phyloP scores from a whole-genome alignment of 2,888 invertebrate species.

The Pelosia muscerda region DNA sequence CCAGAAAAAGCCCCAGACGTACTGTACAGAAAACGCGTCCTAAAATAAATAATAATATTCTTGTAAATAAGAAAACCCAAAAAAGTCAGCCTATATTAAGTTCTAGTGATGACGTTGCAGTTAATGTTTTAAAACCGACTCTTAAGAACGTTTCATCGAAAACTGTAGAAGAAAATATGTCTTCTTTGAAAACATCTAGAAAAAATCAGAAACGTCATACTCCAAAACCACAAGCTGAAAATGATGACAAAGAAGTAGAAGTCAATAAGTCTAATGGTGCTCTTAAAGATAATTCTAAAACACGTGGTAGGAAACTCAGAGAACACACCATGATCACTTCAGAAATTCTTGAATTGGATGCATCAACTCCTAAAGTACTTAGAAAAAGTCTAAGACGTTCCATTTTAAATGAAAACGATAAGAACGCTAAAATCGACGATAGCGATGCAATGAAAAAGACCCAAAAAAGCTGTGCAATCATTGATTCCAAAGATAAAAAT shows the following conservation, averaged over 20 bases:
- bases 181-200: constrained; percentile 5
- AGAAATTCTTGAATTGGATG: constrained; percentile 53
- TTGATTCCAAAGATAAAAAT: constrained; percentile 18
- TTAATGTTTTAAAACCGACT: background rate
- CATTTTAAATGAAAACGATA: constrained; percentile 22
- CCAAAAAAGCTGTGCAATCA: constrained; percentile 18
- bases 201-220: background rate
- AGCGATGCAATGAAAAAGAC: constrained; percentile 3
- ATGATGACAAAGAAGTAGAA: no score
- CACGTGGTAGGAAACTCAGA: background rate
- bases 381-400: constrained; percentile 43
- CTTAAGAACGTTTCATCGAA: background rate
- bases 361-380: constrained; percentile 71
- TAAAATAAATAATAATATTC: background rate
- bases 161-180: background rate
- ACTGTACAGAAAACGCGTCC: background rate
- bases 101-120: background rate
- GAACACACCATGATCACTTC: constrained; percentile 16
- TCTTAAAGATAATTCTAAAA: background rate
- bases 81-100: background rate
- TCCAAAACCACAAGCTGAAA: background rate
- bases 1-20: constrained; percentile 3
- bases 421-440: constrained; percentile 20
- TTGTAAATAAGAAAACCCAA: background rate
- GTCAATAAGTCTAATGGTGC: background rate